A percentile compares a stretch with the other conserved stretches of the same genome.
These are phyloP conservation scores for Coenobita brevimanus DNA, from an alignment of 1,140 invertebrate genomes.

Conservation along the genomic window DNA sequence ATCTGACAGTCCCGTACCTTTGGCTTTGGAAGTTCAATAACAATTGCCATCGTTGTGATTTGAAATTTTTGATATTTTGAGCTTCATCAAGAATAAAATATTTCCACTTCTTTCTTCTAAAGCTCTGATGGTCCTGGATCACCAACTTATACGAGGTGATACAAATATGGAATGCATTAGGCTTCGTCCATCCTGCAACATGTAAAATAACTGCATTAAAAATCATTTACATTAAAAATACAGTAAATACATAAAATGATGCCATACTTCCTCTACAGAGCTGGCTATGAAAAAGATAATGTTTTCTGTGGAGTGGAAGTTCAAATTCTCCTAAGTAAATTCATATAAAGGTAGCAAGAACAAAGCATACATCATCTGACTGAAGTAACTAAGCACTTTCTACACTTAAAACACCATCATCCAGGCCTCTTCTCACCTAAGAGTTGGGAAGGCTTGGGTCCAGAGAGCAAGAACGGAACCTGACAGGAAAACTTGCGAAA, in stretches of 20 bases:
- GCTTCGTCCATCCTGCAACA: constrained; percentile 93
- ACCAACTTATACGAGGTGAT: constrained; percentile 99
- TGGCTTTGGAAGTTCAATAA: constrained; percentile 97
- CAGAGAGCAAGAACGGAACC: too few relatives aligned
- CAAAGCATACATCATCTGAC: too few relatives aligned
- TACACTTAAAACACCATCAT: too few relatives aligned
- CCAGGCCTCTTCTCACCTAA: too few relatives aligned
- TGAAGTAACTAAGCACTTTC: too few relatives aligned
- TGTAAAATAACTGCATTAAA: not conserved
- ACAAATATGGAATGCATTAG: constrained; percentile 99
- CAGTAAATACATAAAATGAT: not conserved
- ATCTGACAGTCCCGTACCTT: constrained; percentile 77
- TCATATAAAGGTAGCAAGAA: too few relatives aligned
- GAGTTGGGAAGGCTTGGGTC: too few relatives aligned
- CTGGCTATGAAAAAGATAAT: too few relatives aligned
- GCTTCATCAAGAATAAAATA: constrained; percentile 99
- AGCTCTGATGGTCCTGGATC: constrained; percentile 98
- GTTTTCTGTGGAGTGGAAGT: too few relatives aligned
- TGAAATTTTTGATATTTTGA: constrained; percentile 99
- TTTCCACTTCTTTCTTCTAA: constrained; percentile 98
- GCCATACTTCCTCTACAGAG: not conserved
- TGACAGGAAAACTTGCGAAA: too few relatives aligned
- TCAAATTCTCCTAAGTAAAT: too few relatives aligned
- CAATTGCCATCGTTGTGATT: constrained; percentile 98
- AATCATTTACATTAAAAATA: not conserved